Evolutionary conservation across 2,113 vertebrate species (phyloP).

Genomic region (Kobus ellipsiprymnus): DNA sequence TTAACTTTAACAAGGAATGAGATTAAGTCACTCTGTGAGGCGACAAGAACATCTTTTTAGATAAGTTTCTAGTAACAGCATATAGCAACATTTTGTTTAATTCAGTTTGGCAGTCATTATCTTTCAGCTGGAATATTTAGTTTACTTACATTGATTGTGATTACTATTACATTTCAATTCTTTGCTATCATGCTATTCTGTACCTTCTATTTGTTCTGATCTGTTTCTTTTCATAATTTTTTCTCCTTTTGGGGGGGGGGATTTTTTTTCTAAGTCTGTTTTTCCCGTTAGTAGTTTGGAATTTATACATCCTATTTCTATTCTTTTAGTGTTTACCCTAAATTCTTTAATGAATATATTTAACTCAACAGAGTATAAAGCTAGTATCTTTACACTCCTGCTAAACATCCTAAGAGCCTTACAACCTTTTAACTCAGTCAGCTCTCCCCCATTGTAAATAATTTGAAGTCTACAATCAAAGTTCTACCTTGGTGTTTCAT

Average conservation of each 20-base stretch:
- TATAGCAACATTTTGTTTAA: background rate
- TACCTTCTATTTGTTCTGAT: background rate
- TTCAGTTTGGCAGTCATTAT: background rate
- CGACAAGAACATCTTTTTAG: background rate
- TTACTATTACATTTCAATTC: background rate
- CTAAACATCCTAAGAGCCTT: background rate
- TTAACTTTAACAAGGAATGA: background rate
- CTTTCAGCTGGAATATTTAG: background rate
- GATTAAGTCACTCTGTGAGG: background rate
- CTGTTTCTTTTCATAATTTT: background rate
- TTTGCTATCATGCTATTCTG: background rate
- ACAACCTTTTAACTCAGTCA: background rate
- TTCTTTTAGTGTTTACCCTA: background rate
- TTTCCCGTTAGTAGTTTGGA: background rate
- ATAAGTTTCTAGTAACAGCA: background rate
- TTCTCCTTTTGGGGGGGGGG: background rate
- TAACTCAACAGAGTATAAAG: background rate
- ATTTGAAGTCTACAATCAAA: background rate
- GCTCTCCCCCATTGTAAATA: background rate
- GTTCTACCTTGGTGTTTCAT: background rate
- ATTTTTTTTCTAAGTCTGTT: background rate
- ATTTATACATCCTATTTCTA: background rate
- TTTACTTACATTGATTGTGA: background rate
- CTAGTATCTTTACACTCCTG: background rate
- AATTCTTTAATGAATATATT: background rate